Evolutionary conservation across 30 jellyfish, hydroid and myxozoan genomes (phyloP).

Genomic region (Nemopilema nomurai): DNA sequence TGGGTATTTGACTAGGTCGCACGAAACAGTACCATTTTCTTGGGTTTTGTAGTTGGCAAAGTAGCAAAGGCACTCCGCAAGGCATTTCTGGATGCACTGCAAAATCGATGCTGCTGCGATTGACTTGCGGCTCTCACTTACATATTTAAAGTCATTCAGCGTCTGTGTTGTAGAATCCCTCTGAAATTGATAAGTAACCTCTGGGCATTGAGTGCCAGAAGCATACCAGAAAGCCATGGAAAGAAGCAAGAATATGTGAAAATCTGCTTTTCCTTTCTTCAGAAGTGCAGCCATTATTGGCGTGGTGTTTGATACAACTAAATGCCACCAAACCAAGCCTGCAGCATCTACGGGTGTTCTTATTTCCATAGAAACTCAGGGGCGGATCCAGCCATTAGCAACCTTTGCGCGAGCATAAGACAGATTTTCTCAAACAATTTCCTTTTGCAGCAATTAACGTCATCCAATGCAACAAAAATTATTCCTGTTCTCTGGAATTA

Average conservation of each 20-base stretch:
- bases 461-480: no score
- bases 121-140: not conserved
- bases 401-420: no score
- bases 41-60: slow-evolving; percentile 20
- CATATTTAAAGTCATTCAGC: not conserved
- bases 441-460: no score
- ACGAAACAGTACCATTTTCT: not conserved
- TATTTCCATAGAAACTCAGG: no score
- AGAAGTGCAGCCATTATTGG: no score
- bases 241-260: not conserved
- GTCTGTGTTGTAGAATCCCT: not conserved
- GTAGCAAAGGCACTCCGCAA: slow-evolving; percentile 41
- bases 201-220: not conserved
- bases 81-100: slow-evolving; percentile 25
- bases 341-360: no score
- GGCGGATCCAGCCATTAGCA: no score
- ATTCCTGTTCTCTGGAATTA: no score
- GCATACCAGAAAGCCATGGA: not conserved
- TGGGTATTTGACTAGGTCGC: slow-evolving; percentile 33
- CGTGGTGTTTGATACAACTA: no score
- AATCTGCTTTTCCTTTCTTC: not conserved
- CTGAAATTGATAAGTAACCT: not conserved
- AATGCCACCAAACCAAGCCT: no score
- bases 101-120: not conserved
- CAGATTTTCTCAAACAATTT: no score